Percentiles rank a stretch among this genome's conserved stretches.
Evolutionary conservation across 2,113 vertebrate genomes (phyloP).

Genomic region (Mesitornis unicolor): DNA sequence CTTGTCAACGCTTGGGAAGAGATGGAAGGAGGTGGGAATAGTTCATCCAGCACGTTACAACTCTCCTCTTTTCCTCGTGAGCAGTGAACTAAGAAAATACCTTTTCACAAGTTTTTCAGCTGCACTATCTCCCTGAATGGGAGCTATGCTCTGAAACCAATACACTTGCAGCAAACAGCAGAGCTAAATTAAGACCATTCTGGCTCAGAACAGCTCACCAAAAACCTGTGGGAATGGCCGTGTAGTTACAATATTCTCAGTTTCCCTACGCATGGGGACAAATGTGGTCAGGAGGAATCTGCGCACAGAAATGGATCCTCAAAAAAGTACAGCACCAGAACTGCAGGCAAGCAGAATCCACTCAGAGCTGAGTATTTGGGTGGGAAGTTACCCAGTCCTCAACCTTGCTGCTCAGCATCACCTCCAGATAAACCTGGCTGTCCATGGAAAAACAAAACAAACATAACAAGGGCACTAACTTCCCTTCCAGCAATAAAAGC

Average conservation of each 20-base stretch:
- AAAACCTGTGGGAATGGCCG: accelerated
- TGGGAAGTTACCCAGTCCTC: background rate
- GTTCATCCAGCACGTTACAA: background rate
- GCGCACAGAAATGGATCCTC: background rate
- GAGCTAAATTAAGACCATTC: background rate
- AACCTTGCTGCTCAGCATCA: background rate
- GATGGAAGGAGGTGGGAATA: background rate
- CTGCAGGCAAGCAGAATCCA: background rate
- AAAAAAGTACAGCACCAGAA: background rate
- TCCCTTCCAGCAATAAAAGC: background rate
- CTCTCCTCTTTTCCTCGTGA: background rate
- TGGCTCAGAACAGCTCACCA: background rate
- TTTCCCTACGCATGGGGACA: accelerated
- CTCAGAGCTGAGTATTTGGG: background rate
- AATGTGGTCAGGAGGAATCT: background rate
- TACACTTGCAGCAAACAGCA: background rate
- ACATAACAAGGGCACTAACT: accelerated
- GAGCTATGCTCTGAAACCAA: background rate
- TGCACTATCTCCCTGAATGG: background rate
- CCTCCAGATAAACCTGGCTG: background rate
- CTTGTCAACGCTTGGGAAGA: background rate
- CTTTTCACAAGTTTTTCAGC: background rate
- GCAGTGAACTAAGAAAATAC: background rate
- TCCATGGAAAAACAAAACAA: background rate
- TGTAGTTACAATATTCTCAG: accelerated